These are phyloP conservation scores for Marronus borbonicus DNA, from an alignment of 2,888 invertebrate species.

Conservation along the genomic window DNA sequence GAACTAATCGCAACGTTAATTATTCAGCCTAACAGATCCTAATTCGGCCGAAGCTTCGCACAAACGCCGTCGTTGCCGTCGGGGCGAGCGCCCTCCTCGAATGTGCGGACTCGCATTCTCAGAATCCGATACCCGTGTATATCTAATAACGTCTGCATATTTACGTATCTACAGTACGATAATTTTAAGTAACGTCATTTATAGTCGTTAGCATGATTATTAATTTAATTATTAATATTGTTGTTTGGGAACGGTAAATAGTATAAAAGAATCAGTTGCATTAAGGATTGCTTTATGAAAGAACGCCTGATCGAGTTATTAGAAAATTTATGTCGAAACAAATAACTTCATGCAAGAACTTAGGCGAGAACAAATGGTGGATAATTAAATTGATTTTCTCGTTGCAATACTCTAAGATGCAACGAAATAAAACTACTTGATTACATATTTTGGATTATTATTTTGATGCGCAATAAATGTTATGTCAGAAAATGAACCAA, in stretches of 20 bases:
- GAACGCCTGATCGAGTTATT: too few relatives aligned
- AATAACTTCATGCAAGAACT: too few relatives aligned
- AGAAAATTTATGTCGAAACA: too few relatives aligned
- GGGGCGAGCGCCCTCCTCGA: background rate
- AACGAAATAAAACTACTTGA: too few relatives aligned
- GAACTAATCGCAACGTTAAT: conserved; percentile 56
- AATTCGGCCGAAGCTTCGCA: conserved; percentile 50
- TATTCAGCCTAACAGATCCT: conserved; percentile 53
- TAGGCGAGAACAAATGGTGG: too few relatives aligned
- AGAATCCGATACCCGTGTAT: background rate
- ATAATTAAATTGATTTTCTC: too few relatives aligned
- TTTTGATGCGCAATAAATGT: too few relatives aligned
- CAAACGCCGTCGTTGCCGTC: conserved; percentile 29
- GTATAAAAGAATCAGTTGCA: conserved; percentile 2
- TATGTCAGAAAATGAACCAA: too few relatives aligned
- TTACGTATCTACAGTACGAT: conserved; percentile 13
- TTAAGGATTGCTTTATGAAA: background rate
- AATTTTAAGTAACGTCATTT: conserved; percentile 27
- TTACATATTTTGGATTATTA: too few relatives aligned
- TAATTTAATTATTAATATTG: conserved; percentile 12
- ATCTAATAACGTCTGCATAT: background rate
- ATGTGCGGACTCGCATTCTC: conserved; percentile 15
- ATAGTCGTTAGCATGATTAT: conserved; percentile 21
- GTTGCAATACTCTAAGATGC: too few relatives aligned
- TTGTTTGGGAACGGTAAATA: background rate